Conservation (phyloP, 2,797 vertebrate species). For the Gymnoscopelus microlampas region DNA sequence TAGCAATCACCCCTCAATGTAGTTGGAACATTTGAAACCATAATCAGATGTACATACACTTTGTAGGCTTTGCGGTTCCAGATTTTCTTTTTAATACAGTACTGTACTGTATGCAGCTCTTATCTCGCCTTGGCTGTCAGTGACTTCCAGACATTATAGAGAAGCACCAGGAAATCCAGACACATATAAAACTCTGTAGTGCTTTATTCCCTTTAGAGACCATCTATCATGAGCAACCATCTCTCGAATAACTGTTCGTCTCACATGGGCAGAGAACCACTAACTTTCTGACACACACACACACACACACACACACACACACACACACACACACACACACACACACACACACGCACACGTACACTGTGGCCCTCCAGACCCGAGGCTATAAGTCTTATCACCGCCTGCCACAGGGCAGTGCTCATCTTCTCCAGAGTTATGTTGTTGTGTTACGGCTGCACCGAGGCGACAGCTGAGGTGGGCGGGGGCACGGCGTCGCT, state of each 20-base stretch:
- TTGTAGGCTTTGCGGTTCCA: neutral
- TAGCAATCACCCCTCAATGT: no score
- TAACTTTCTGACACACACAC: slow-evolving; percentile 22
- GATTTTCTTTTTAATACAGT: neutral
- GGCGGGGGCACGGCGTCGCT: slow-evolving; percentile 49
- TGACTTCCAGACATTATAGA: slow-evolving; percentile 29
- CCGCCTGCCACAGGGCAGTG: slow-evolving; percentile 73
- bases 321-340: slow-evolving; percentile 14
- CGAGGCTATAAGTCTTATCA: slow-evolving; percentile 69
- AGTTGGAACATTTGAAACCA: no score
- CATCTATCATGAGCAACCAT: slow-evolving; percentile 58
- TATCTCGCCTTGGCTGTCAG: neutral
- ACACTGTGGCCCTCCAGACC: slow-evolving; percentile 40
- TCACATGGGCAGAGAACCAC: slow-evolving; percentile 52
- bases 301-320: slow-evolving; percentile 12
- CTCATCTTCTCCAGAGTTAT: slow-evolving; percentile 75
- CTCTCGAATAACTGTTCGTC: slow-evolving; percentile 51
- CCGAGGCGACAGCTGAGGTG: slow-evolving; percentile 47
- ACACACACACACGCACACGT: neutral
- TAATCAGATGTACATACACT: no score
- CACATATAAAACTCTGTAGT: slow-evolving; percentile 20
- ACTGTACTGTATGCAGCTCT: neutral
- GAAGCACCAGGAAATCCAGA: slow-evolving; percentile 20
- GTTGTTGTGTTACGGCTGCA: slow-evolving; percentile 64
- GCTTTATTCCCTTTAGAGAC: slow-evolving; percentile 51